Percentiles rank a stretch among this genome's conserved stretches.
Conservation (phyloP, 1,140 invertebrate species). For the Temnothorax nylanderi region DNA sequence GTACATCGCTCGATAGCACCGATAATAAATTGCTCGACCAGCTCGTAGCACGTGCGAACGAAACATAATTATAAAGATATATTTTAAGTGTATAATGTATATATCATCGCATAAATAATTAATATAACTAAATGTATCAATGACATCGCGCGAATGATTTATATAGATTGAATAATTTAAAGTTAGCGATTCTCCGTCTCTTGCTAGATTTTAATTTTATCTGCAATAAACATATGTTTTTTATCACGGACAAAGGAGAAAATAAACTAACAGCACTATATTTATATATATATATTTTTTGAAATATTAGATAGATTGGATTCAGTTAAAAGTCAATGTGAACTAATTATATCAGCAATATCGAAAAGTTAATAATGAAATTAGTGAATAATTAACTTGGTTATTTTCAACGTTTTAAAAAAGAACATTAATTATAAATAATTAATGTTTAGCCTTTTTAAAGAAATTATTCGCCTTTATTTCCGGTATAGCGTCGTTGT, state of each 20-base stretch:
- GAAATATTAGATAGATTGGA: not conserved
- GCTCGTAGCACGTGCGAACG: not conserved
- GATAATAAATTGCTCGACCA: not conserved
- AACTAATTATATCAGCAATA: not conserved
- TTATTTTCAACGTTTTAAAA: not conserved
- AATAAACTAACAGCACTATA: not conserved
- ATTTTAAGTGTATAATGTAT: not conserved
- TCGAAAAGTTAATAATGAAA: not conserved
- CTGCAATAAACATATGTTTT: not conserved
- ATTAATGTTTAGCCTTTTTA: not conserved
- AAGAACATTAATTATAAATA: not conserved
- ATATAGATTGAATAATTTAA: not conserved
- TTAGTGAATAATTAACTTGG: not conserved
- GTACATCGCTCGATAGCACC: not conserved
- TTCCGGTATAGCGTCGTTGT: constrained; percentile 19
- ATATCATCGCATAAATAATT: not conserved
- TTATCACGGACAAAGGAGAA: not conserved
- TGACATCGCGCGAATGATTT: not conserved
- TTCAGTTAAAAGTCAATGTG: not conserved
- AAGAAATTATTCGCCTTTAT: not conserved
- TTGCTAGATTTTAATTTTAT: not conserved
- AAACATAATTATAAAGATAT: not conserved
- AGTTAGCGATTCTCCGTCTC: not conserved
- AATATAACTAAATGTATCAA: not conserved
- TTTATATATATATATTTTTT: not conserved